Conservation (phyloP, 2,888 invertebrate species). For the Protodeltote pygarga region DNA sequence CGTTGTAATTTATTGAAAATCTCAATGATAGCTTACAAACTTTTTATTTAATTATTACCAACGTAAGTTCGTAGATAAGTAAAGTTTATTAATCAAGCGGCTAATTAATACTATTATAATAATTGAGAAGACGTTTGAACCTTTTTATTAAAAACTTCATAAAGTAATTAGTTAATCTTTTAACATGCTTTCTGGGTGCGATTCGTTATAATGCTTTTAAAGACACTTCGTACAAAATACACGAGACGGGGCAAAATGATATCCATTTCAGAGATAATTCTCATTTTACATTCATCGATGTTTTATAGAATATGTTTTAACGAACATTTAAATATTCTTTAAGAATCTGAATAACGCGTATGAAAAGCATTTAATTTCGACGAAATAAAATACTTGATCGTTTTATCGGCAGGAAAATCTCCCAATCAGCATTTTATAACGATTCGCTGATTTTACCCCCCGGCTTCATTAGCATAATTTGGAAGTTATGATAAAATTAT, state of each 20-base stretch:
- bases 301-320: neutral
- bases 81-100: too few species aligned
- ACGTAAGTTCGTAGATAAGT: neutral
- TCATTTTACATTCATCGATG: too few species aligned
- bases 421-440: conserved; percentile 35
- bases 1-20: conserved; percentile 15
- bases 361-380: conserved; percentile 11
- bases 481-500: conserved; percentile 43
- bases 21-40: conserved; percentile 28
- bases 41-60: neutral
- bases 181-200: neutral
- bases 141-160: conserved; percentile 58
- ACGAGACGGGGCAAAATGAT: conserved; percentile 8
- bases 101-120: too few species aligned
- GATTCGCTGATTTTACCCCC: conserved; percentile 29
- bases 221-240: neutral
- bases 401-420: conserved; percentile 23
- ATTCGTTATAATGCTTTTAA: conserved; percentile 11
- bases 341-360: neutral
- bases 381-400: conserved; percentile 23
- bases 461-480: conserved; percentile 47
- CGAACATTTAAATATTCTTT: neutral
- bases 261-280: too few species aligned
- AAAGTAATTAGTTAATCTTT: conserved; percentile 38
- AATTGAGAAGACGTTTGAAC: conserved; percentile 44